A percentile compares a stretch with the other conserved stretches of the same genome.
phyloP scores from a whole-genome alignment of 2,888 invertebrate genomes.

The Acheta domesticus region DNA sequence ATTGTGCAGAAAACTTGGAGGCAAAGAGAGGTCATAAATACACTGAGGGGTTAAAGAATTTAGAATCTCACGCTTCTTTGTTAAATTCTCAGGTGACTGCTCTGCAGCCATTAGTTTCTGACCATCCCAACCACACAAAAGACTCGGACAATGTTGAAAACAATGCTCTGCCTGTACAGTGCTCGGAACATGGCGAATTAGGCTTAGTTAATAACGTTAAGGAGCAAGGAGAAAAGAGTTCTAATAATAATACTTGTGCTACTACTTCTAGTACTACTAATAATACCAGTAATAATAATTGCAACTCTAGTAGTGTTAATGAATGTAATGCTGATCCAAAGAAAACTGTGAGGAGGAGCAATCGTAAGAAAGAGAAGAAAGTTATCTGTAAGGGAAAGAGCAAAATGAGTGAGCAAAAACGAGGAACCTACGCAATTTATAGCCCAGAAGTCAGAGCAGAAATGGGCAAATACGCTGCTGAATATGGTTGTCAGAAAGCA shows the following conservation, averaged over 20 bases:
- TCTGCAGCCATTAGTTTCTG: too few species aligned
- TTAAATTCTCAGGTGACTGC: not conserved
- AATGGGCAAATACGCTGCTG: conserved; percentile 41
- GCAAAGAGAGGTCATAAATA: not conserved
- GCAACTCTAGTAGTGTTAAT: not conserved
- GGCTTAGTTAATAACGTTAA: not conserved
- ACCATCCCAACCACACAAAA: not conserved
- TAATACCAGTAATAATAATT: conserved; percentile 19
- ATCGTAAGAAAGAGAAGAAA: conserved; percentile 20
- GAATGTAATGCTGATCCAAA: not conserved
- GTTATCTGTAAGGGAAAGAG: not conserved
- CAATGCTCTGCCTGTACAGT: not conserved
- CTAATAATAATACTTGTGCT: not conserved
- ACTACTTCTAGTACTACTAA: not conserved
- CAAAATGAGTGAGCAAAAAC: conserved; percentile 12
- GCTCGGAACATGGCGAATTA: not conserved
- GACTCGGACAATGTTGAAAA: not conserved
- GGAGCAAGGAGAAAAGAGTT: conserved; percentile 18
- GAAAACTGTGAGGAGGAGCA: not conserved
- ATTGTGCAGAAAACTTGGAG: not conserved
- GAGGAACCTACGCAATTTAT: conserved; percentile 41
- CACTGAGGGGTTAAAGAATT: not conserved
- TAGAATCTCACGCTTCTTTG: not conserved
- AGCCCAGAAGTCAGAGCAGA: conserved; percentile 41
- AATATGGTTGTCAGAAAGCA: conserved; percentile 41